Percentiles rank a stretch among this genome's conserved stretches.
phyloP scores from a whole-genome alignment of 1,140 invertebrate species.

The Drosophila navojoa region DNA sequence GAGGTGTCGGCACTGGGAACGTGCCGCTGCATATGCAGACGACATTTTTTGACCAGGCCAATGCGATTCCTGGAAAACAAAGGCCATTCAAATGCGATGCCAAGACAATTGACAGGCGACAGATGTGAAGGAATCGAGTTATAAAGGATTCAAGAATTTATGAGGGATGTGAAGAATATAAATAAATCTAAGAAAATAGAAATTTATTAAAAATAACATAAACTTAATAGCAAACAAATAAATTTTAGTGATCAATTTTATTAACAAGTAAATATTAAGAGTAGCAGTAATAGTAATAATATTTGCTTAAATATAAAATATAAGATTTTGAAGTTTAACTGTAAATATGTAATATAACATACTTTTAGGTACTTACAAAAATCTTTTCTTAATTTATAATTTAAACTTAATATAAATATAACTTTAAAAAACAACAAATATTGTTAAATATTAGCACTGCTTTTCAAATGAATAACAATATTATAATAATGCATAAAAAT shows the following conservation, averaged over 20 bases:
- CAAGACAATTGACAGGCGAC: constrained; percentile 6
- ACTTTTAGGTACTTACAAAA: constrained; percentile 3
- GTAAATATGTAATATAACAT: background rate
- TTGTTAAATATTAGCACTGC: too few species aligned
- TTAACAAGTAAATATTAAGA: background rate
- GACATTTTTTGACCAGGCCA: constrained; percentile 12
- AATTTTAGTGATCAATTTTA: background rate
- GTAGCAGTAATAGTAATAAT: too few species aligned
- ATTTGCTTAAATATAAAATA: background rate
- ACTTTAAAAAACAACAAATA: too few species aligned
- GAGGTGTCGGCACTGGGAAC: background rate
- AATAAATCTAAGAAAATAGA: background rate
- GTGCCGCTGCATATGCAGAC: constrained; percentile 14
- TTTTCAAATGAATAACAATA: too few species aligned
- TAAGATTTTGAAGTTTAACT: background rate
- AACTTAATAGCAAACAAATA: background rate
- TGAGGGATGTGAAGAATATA: background rate
- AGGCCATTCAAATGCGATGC: background rate
- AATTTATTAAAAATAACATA: background rate
- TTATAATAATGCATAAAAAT: too few species aligned
- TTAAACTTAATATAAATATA: too few species aligned
- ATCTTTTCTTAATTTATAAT: too few species aligned
- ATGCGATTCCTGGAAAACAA: constrained; percentile 11
- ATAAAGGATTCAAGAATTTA: background rate
- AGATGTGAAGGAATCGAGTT: background rate